Evolutionary conservation across 2,888 invertebrate genomes (phyloP).

Genomic region (Trachelus iudaicus): DNA sequence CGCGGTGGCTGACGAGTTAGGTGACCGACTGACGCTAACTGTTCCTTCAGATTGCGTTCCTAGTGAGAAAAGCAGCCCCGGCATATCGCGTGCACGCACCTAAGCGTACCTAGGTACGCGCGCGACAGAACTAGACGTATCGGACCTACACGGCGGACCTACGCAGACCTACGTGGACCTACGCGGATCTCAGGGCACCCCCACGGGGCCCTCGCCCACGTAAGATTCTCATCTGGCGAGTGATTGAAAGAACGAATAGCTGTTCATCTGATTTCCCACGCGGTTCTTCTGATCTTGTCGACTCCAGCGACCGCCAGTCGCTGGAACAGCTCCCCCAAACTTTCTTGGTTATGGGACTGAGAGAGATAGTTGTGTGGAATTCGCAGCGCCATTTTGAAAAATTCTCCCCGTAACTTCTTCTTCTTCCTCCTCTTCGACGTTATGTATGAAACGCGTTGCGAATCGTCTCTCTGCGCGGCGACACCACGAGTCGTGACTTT

Average conservation of each 20-base stretch:
- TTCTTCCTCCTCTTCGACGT: conserved; percentile 2
- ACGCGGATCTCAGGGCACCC: background rate
- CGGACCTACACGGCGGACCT: too few species aligned
- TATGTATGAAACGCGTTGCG: conserved; percentile 22
- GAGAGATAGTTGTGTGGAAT: conserved; percentile 52
- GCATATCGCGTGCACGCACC: conserved; percentile 1
- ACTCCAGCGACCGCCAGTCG: too few species aligned
- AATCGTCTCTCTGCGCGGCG: conserved; percentile 21
- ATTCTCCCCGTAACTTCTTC: conserved; percentile 36
- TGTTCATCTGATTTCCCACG: background rate
- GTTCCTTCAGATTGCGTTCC: background rate
- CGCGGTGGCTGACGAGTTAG: conserved; percentile 46
- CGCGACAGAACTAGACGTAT: too few species aligned
- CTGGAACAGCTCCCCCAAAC: background rate
- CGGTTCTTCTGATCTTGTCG: background rate
- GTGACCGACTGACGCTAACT: conserved; percentile 40
- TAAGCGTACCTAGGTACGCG: background rate
- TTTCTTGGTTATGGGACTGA: conserved; percentile 8
- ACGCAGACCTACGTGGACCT: too few species aligned
- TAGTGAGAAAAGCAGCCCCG: background rate
- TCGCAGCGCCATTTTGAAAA: conserved; percentile 65
- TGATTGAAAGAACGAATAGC: background rate
- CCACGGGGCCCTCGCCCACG: background rate
- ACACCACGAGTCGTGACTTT: background rate
- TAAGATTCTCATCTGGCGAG: background rate